Percentiles rank a stretch among this genome's conserved stretches.
These are phyloP conservation scores for Amblyopsis hoosieri DNA, from an alignment of 2,797 vertebrate species.

Conservation along the genomic window DNA sequence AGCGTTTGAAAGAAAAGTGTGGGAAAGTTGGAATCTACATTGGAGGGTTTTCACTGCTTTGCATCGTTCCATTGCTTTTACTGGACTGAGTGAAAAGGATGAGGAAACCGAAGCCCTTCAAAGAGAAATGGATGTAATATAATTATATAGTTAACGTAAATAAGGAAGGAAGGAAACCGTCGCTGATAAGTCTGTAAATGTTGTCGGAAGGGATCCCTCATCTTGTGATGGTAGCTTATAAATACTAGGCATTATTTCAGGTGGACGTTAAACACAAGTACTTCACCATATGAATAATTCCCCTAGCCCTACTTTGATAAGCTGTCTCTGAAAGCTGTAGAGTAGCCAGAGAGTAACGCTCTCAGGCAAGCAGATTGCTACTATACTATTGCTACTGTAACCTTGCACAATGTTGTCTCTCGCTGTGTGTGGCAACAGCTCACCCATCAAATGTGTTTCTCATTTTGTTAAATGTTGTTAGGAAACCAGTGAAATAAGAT, in stretches of 20 bases:
- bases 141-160: not conserved
- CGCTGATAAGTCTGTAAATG: not conserved
- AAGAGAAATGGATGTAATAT: not conserved
- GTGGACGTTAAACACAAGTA: slow-evolving; percentile 17
- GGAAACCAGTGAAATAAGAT: no score
- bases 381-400: no score
- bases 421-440: no score
- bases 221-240: slow-evolving; percentile 19
- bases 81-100: slow-evolving; percentile 39
- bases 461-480: no score
- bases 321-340: not conserved
- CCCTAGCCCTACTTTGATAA: slow-evolving; percentile 18
- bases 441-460: no score
- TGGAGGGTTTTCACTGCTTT: slow-evolving; percentile 51
- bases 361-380: no score
- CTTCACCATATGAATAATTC: slow-evolving; percentile 43
- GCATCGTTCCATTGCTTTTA: slow-evolving; percentile 55
- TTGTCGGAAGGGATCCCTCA: not conserved
- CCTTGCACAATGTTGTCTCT: no score
- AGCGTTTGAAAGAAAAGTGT: slow-evolving; percentile 59
- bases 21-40: slow-evolving; percentile 53
- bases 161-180: not conserved
- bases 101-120: slow-evolving; percentile 27
- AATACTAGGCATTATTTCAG: slow-evolving; percentile 7
- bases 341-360: no score